These are phyloP conservation scores for Hesperia comma DNA, from an alignment of 2,888 invertebrate species.

Conservation along the genomic window DNA sequence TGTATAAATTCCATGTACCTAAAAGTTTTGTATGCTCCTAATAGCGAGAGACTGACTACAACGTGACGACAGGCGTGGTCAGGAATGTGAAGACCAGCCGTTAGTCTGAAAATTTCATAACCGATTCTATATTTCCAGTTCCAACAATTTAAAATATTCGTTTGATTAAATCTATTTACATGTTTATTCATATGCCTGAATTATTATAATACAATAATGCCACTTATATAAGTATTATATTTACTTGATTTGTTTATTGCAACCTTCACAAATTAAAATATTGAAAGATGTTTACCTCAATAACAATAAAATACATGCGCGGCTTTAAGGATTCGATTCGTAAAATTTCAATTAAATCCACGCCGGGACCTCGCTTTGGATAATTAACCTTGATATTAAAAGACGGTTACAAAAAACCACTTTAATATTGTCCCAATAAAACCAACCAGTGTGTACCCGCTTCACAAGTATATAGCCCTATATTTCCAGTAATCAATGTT, in stretches of 20 bases:
- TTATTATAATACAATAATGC: too few relatives aligned
- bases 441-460: background rate
- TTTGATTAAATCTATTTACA: too few relatives aligned
- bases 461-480: background rate
- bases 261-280: conserved; percentile 29
- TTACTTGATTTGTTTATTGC: conserved; percentile 3
- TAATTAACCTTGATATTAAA: conserved; percentile 34
- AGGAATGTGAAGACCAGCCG: too few relatives aligned
- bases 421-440: conserved; percentile 21
- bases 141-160: too few relatives aligned
- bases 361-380: conserved; percentile 23
- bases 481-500: conserved; percentile 9
- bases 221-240: background rate
- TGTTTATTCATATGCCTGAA: too few relatives aligned
- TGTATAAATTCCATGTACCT: too few relatives aligned
- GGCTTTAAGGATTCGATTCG: conserved; percentile 23
- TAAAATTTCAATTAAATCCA: conserved; percentile 30
- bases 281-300: conserved; percentile 37
- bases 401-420: conserved; percentile 23
- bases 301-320: conserved; percentile 10
- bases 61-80: too few relatives aligned
- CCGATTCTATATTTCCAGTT: too few relatives aligned
- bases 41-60: too few relatives aligned
- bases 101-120: too few relatives aligned
- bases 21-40: too few relatives aligned